phyloP scores from a whole-genome alignment of 2,888 invertebrate genomes.

The Sphaerophoria taeniata region DNA sequence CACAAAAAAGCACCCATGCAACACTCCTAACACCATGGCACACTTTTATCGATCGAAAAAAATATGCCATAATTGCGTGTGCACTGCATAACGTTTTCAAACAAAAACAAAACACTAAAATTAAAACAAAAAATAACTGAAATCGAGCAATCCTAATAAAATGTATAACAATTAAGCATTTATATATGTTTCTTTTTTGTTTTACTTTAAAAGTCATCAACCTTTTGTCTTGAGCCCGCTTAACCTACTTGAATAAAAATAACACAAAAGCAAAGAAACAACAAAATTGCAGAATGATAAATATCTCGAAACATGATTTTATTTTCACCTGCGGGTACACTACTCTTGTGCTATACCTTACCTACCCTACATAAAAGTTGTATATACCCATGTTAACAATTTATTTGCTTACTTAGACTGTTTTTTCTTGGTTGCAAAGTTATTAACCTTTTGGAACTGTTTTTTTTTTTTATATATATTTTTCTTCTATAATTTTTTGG shows the following conservation, averaged over 20 bases:
- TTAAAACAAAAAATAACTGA: slow-evolving; percentile 1
- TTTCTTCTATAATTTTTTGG: neutral
- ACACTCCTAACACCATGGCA: slow-evolving; percentile 20
- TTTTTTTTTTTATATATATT: slow-evolving; percentile 20
- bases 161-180: slow-evolving; percentile 44
- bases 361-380: neutral
- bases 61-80: slow-evolving; percentile 25
- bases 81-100: slow-evolving; percentile 13
- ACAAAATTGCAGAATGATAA: slow-evolving; percentile 53
- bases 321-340: slow-evolving; percentile 46
- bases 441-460: slow-evolving; percentile 65
- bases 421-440: slow-evolving; percentile 61
- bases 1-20: slow-evolving; percentile 7
- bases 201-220: slow-evolving; percentile 48
- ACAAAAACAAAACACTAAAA: too few relatives aligned
- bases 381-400: slow-evolving; percentile 9
- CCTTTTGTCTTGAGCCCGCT: slow-evolving; percentile 57
- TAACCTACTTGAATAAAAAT: slow-evolving; percentile 60
- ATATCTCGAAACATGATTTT: slow-evolving; percentile 46
- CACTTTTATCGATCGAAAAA: slow-evolving; percentile 37
- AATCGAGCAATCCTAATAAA: slow-evolving; percentile 33
- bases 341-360: neutral
- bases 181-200: neutral
- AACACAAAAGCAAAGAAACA: slow-evolving; percentile 9
- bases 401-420: slow-evolving; percentile 50